phyloP scores from a whole-genome alignment of 2,797 vertebrate genomes.

The Cephalopachus bancanus region DNA sequence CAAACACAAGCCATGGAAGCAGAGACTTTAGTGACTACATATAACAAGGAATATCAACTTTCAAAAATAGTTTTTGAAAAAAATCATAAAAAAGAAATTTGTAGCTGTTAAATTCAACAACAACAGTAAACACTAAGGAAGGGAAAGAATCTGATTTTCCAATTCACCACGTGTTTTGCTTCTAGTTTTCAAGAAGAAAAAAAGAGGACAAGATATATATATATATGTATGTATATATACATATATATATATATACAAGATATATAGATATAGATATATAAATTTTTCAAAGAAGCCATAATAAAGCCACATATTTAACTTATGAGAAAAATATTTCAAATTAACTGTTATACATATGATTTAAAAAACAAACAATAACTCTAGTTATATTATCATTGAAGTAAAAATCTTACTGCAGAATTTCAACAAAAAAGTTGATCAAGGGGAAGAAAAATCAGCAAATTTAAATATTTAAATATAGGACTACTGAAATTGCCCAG shows the following conservation, averaged over 20 bases:
- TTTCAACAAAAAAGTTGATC: not conserved
- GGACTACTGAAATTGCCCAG: not conserved
- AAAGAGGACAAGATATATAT: not conserved
- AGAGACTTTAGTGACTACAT: not conserved
- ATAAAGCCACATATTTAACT: not conserved
- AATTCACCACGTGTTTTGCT: not conserved
- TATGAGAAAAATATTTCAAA: not conserved
- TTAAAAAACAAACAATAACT: not conserved
- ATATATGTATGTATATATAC: not conserved
- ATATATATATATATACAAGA: not conserved
- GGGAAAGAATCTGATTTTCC: not conserved
- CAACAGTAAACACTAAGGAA: not conserved
- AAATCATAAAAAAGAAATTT: not conserved
- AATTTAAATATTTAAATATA: not conserved
- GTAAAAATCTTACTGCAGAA: not conserved
- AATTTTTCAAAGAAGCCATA: not conserved
- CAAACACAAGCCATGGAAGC: not conserved
- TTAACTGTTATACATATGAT: not conserved
- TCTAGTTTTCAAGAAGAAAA: not conserved
- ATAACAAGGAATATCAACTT: not conserved
- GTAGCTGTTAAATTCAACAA: not conserved
- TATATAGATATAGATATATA: not conserved
- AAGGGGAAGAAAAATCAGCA: not conserved
- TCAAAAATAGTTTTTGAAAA: not conserved
- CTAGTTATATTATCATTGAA: not conserved